These are phyloP conservation scores for Varecia variegata DNA, from an alignment of 2,797 vertebrate species.

Conservation along the genomic window DNA sequence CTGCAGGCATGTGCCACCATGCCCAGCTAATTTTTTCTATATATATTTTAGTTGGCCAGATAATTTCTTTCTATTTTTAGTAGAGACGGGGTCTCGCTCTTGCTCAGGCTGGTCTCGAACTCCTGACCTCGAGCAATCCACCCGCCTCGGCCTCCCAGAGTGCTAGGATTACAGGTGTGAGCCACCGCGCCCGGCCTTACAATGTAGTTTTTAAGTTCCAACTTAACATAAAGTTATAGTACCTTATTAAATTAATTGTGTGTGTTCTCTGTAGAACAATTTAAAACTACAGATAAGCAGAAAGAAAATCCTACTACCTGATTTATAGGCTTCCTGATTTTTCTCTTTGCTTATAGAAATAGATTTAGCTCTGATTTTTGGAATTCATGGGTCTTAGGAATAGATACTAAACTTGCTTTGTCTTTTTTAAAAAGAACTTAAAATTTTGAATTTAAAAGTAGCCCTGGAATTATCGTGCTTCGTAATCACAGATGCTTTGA, in stretches of 20 bases:
- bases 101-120: too few relatives aligned
- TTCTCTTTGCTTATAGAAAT: background rate
- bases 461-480: background rate
- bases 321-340: background rate
- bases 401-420: constrained; percentile 14
- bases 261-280: background rate
- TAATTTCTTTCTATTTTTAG: too few relatives aligned
- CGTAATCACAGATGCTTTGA: background rate
- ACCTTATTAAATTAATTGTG: background rate
- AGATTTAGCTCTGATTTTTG: background rate
- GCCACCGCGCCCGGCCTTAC: too few relatives aligned
- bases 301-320: background rate
- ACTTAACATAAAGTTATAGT: background rate
- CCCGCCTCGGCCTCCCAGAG: too few relatives aligned
- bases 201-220: background rate
- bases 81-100: too few relatives aligned
- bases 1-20: too few relatives aligned
- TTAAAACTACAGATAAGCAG: constrained; percentile 9
- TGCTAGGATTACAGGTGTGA: too few relatives aligned
- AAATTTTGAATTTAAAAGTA: background rate
- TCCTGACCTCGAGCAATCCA: too few relatives aligned
- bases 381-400: background rate
- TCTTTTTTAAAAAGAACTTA: background rate
- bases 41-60: too few relatives aligned
- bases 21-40: too few relatives aligned